phyloP scores from a whole-genome alignment of 1,140 invertebrate genomes.

The Bombyx mori region ASM3026992v2 NC_085111.1:10984501-10985000 shows the following conservation, averaged over 20 bases:
- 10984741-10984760: no score
- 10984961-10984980: background rate
- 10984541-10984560: constrained; percentile 3
- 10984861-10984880: constrained; percentile 90
- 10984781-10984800: no score
- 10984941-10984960: constrained; percentile 87
- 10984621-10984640: no score
- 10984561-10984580: background rate
- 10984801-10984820: background rate
- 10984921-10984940: constrained; percentile 76
- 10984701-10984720: no score
- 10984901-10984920: constrained; percentile 81
- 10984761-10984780: no score
- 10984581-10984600: no score
- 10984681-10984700: no score
- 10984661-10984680: no score
- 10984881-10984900: constrained; percentile 87
- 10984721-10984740: no score
- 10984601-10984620: no score
- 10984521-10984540: constrained; percentile 79
- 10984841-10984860: constrained; percentile 83
- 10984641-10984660: no score
- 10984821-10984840: constrained; percentile 47
- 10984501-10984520: constrained; percentile 86
- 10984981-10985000: no score